These are phyloP conservation scores for Chrosomus eos DNA, from an alignment of 2,797 vertebrate species.

Conservation along the genomic window DNA sequence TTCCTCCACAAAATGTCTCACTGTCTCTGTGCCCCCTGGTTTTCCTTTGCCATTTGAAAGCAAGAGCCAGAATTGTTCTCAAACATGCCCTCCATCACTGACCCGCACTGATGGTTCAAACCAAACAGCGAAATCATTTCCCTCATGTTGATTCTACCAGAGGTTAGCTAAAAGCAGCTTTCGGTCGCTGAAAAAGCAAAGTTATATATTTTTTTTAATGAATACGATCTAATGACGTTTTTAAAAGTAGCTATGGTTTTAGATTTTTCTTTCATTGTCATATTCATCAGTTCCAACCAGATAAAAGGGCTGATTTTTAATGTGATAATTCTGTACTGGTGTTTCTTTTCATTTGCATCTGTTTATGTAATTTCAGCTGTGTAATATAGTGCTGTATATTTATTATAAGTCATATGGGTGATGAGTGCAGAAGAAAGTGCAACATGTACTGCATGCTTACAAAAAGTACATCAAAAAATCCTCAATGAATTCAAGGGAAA, in stretches of 20 bases:
- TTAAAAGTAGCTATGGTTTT: not conserved
- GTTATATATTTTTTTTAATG: not conserved
- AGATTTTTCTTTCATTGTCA: not conserved
- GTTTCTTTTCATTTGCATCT: conserved; percentile 29
- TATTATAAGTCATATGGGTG: conserved; percentile 12
- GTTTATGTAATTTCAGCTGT: conserved; percentile 19
- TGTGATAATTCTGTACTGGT: not conserved
- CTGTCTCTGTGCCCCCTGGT: not conserved
- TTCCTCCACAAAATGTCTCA: not conserved
- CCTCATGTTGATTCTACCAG: conserved; percentile 3
- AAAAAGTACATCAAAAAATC: not conserved
- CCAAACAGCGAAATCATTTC: conserved; percentile 1
- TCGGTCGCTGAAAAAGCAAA: conserved; percentile 12
- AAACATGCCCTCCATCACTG: conserved; percentile 26
- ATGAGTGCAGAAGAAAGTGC: not conserved
- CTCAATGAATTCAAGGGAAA: not conserved
- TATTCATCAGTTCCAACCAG: not conserved
- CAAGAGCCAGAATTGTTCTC: conserved; percentile 5
- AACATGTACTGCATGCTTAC: conserved; percentile 31
- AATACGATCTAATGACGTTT: not conserved
- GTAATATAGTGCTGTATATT: conserved; percentile 19
- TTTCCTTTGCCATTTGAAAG: conserved; percentile 15
- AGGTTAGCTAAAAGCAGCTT: conserved; percentile 20
- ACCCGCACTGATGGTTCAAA: conserved; percentile 1
- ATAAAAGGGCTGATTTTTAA: conserved; percentile 34